phyloP scores from a whole-genome alignment of 37 sponge, comb jelly and placozoan species.

The Crambe crambe region DNA sequence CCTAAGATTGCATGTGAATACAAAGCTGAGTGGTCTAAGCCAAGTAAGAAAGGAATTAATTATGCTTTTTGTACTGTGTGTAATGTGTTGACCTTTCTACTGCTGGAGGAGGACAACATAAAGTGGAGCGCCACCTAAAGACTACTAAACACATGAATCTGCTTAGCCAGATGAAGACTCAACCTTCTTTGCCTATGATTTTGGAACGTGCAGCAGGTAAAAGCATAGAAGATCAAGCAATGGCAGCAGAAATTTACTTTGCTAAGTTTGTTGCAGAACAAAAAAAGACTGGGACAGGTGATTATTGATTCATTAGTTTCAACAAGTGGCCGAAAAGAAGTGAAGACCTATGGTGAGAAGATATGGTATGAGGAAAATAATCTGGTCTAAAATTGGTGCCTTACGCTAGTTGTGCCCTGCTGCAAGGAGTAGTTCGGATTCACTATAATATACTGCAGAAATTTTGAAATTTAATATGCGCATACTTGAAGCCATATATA shows the following conservation, averaged over 20 bases:
- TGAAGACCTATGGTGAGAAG: too few relatives aligned
- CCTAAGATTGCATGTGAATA: background rate
- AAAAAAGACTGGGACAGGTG: too few relatives aligned
- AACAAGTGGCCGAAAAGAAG: too few relatives aligned
- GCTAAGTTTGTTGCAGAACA: slow-evolving; percentile 1
- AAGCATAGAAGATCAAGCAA: background rate
- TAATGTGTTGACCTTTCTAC: background rate
- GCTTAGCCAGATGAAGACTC: background rate
- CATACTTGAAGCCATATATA: too few relatives aligned
- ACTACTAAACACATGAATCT: background rate
- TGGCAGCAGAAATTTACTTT: background rate
- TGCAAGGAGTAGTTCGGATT: too few relatives aligned
- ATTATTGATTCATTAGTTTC: too few relatives aligned
- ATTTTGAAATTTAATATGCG: too few relatives aligned
- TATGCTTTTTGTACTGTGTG: background rate
- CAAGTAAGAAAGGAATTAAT: background rate
- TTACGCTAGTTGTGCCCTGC: too few relatives aligned
- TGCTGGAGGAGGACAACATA: background rate
- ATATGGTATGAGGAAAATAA: too few relatives aligned
- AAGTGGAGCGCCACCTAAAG: background rate
- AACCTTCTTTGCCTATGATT: background rate
- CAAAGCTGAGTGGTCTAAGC: background rate
- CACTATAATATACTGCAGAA: too few relatives aligned
- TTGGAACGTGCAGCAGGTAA: background rate
- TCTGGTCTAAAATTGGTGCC: too few relatives aligned